Conservation (phyloP, 2,888 invertebrate genomes). For the Corythucha ciliata region DNA sequence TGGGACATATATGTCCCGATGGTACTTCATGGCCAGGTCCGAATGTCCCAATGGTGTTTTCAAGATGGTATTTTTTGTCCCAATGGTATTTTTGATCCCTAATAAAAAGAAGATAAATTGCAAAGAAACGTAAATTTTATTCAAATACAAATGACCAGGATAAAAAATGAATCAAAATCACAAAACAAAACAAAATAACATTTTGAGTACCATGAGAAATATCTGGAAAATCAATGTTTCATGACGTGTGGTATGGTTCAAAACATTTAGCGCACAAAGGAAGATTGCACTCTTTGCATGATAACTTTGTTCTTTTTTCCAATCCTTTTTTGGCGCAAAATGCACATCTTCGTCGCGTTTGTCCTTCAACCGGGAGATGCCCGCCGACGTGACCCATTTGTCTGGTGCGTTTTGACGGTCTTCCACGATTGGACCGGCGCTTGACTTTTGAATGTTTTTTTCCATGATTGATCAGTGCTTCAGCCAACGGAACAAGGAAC, state of each 20-base stretch:
- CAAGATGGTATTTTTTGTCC: constrained; percentile 12
- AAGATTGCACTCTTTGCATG: constrained; percentile 13
- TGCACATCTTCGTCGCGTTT: constrained; percentile 23
- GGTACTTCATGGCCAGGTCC: constrained; percentile 13
- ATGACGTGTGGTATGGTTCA: constrained; percentile 19
- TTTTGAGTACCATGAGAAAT: constrained; percentile 2
- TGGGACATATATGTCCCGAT: constrained; percentile 11
- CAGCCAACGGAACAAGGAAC: constrained; percentile 25
- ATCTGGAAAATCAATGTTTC: constrained; percentile 14
- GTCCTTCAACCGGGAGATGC: constrained; percentile 25
- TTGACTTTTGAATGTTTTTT: constrained; percentile 13
- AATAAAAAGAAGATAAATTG: constrained; percentile 16
- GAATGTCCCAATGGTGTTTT: constrained; percentile 13
- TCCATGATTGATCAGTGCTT: constrained; percentile 20
- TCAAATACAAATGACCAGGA: constrained; percentile 3
- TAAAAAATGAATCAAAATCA: constrained; percentile 12
- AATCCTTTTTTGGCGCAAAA: constrained; percentile 15
- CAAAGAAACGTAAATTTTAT: constrained; percentile 9
- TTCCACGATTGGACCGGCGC: constrained; percentile 17
- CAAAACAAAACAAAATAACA: neutral
- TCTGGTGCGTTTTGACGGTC: constrained; percentile 18
- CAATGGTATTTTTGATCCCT: constrained; percentile 15
- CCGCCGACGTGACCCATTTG: constrained; percentile 22
- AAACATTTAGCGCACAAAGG: constrained; percentile 18
- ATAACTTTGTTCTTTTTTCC: constrained; percentile 16